Evolutionary conservation across 1,140 invertebrate genomes (phyloP).

Genomic region (Cephus cinctus): DNA sequence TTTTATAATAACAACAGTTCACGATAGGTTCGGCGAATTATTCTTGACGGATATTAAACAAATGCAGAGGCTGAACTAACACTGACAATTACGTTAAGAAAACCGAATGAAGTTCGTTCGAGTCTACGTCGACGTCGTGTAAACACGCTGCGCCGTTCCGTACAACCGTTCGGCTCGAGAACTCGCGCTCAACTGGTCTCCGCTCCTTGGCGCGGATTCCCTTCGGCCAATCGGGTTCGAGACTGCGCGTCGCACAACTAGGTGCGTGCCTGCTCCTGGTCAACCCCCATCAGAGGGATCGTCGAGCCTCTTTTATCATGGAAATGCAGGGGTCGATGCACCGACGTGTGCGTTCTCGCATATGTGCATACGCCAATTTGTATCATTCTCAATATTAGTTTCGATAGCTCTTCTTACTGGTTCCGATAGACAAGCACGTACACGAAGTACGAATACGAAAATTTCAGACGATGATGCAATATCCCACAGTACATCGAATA

Average conservation of each 20-base stretch:
- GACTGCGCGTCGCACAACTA: slow-evolving; percentile 40
- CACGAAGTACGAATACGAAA: too few species aligned
- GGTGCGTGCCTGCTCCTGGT: not conserved
- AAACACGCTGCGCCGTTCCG: slow-evolving; percentile 13
- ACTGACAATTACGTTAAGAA: too few species aligned
- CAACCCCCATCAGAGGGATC: slow-evolving; percentile 6
- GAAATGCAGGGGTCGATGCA: slow-evolving; percentile 16
- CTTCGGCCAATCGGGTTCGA: slow-evolving; percentile 36
- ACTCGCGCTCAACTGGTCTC: slow-evolving; percentile 55
- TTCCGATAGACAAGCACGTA: too few species aligned
- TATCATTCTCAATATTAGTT: too few species aligned
- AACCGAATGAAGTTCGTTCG: too few species aligned
- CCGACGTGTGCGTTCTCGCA: slow-evolving; percentile 3
- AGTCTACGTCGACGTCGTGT: not conserved
- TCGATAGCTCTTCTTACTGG: too few species aligned
- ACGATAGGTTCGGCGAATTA: too few species aligned
- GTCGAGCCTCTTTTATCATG: slow-evolving; percentile 21
- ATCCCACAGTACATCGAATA: too few species aligned
- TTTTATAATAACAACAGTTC: too few species aligned
- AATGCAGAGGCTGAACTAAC: too few species aligned
- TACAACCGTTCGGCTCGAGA: slow-evolving; percentile 44
- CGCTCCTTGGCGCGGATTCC: slow-evolving; percentile 42
- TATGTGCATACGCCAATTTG: slow-evolving; percentile 19
- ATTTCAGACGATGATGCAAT: too few species aligned
- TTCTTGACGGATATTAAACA: too few species aligned